Evolutionary conservation across 1,140 invertebrate species (phyloP).

Genomic region (Saccostrea glomerata): DNA sequence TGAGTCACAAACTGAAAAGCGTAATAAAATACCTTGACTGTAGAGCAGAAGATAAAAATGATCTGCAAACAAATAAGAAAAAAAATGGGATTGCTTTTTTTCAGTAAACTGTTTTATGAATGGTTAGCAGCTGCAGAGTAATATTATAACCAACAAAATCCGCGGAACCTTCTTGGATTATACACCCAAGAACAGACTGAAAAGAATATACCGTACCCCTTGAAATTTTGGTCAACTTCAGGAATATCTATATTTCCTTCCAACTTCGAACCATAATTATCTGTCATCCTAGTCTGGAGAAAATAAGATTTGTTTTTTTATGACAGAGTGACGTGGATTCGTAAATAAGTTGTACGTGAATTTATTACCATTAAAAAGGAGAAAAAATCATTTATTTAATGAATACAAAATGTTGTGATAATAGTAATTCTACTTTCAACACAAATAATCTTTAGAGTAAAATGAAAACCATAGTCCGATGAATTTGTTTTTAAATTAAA

Average conservation of each 20-base stretch:
- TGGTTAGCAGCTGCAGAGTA: too few relatives aligned
- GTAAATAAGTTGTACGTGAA: background rate
- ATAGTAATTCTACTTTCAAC: too few relatives aligned
- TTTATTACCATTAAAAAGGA: too few relatives aligned
- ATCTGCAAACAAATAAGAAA: background rate
- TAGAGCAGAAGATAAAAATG: conserved; percentile 17
- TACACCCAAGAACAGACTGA: background rate
- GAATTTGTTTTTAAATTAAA: too few relatives aligned
- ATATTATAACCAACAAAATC: too few relatives aligned
- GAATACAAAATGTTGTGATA: too few relatives aligned
- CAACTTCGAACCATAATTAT: conserved; percentile 46
- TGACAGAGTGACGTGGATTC: conserved; percentile 1
- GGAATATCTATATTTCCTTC: conserved; percentile 53
- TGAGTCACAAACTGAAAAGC: background rate
- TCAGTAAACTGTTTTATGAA: too few relatives aligned
- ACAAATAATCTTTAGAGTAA: too few relatives aligned
- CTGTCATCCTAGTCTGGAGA: conserved; percentile 26
- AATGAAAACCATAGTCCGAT: too few relatives aligned
- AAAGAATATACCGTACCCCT: conserved; percentile 34
- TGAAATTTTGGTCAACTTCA: conserved; percentile 26
- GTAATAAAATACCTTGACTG: conserved; percentile 9
- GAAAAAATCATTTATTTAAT: too few relatives aligned
- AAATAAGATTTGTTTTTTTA: background rate
- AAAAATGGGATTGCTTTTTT: too few relatives aligned
- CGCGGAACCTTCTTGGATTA: too few relatives aligned